Evolutionary conservation across 1,140 invertebrate species (phyloP), one percentile per base, ranked within the genome.

Genomic region (Papilio xuthus): DNA sequence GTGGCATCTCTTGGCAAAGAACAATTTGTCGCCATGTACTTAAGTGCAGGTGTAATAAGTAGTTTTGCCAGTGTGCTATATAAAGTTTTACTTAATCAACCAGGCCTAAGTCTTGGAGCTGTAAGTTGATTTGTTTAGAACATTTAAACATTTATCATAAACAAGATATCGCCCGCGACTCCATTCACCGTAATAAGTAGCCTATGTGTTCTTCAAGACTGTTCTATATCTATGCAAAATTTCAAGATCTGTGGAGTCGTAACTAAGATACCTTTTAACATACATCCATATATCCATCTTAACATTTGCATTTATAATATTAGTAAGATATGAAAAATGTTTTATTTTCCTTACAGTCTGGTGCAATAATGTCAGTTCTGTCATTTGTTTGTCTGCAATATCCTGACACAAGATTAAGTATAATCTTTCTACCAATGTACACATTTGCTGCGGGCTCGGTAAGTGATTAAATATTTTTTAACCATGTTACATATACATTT

Each of bases 11-110:
- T 99, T 83, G 98, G 98, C 23, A 97, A 96, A 88, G 98, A 99
- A 94, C 98, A 99, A 92, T 99, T 99, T 94, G 84, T 98, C 77
- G 98, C 96, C 0, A 95, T 99, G 86, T 99, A 99, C 94, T 91
- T 99, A 76, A 97, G 96, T 84, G 97, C 97, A 82, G 98, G 98
- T 60, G 97, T 98, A 0, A 93, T 99, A 37, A 97, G 98, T 71
- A 98, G 97, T 85, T 96, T 99, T 83, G 94, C 96, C 63, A 99
- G 98, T 94, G 96, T 98, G 83, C 78, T 97, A 0, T 96, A 96
- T 87, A 99, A 99, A 95, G 95, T 96, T 28, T 83, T 95, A 0
- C 94, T 96, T 8, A 94, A 95, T 74, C 94, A 95, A 86, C 94
- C 96, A 74, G 96, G 96, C 44, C 94, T 97, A 78, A 98, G 98